A percentile compares a stretch with the other conserved stretches of the same genome.
These are phyloP conservation scores for Corythornis vintsioides DNA, from an alignment of 2,113 vertebrate species.

Conservation along the genomic window DNA sequence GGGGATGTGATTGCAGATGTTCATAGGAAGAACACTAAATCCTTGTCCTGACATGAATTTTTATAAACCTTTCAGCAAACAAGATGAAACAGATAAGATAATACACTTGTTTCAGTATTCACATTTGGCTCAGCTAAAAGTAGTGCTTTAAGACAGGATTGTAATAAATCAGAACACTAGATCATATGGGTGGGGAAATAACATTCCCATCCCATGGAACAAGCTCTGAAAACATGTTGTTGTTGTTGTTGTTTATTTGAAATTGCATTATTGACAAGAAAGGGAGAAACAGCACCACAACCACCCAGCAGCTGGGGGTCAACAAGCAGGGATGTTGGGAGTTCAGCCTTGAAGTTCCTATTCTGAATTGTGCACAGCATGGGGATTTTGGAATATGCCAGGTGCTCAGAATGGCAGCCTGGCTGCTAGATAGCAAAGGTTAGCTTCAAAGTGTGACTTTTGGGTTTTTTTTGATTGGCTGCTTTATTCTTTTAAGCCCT, in stretches of 20 bases:
- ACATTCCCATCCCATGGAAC: neutral
- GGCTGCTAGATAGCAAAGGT: neutral
- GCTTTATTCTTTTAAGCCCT: neutral
- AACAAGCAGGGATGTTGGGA: fast-evolving
- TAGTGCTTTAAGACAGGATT: neutral
- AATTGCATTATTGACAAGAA: neutral
- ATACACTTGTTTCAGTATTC: neutral
- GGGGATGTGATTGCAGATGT: neutral
- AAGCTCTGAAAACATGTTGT: neutral
- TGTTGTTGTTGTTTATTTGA: neutral
- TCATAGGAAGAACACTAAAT: neutral
- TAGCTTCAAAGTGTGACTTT: neutral
- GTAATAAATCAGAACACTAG: neutral
- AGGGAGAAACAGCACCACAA: neutral
- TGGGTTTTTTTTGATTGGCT: no score
- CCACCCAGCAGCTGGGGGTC: fast-evolving
- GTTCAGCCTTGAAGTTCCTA: neutral
- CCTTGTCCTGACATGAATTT: conserved; percentile 13
- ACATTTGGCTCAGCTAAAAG: neutral
- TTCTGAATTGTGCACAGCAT: neutral
- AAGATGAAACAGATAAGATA: neutral
- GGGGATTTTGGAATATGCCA: neutral
- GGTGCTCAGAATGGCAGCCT: neutral
- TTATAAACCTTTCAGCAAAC: conserved; percentile 22
- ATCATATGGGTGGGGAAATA: neutral